Evolutionary conservation across 1,140 invertebrate species (phyloP), one percentile per base, ranked within the genome.

Genomic region (Drosophila simulans): DNA sequence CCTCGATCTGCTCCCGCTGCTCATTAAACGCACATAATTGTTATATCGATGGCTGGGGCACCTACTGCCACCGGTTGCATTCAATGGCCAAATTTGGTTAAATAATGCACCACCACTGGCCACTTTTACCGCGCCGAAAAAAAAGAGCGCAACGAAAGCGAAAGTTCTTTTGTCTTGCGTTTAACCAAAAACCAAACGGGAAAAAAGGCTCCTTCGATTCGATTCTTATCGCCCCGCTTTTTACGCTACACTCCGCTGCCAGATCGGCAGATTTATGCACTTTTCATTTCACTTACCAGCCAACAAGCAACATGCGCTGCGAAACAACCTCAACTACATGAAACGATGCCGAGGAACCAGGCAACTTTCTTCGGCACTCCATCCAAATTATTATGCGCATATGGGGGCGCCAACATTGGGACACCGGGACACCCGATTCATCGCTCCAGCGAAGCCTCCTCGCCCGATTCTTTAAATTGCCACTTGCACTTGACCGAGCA

Each of bases 401-500:
- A 81, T 81, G 82, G 82, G 77, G 83, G 82, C 82, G 82, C 82
- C 82, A 84, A 82, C 69, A 81, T 68, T 69, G 81, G 66, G 66
- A 74, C 81, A 80, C 77, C 62, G 81, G 65, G 77, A 73, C 81
- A 80, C 77, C 70, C 70, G 65, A 72, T 73, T 70, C 58, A 34
- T 58, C 27, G 52, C 75, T 54, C 49, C 48, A 34, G 10, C 20
- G 49, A 12, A 12, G 11, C 51, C 57, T 46, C 45, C 68, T 73
- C 69, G 51, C 11, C 45, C 83, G 66, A 88, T 89, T 89, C 84
- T 89, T 89, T 89, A 89, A 89, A 89, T 80, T 89, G 77, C 80
- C 84, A 89, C 84, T 89, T 88, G 84, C 80, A 89, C 84, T 89
- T 88, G 84, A 89, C 84, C 84, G 80, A 83, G 64, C 74, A 71